Conservation (phyloP, 2,113 vertebrate species). For the Tamias sibiricus region DNA sequence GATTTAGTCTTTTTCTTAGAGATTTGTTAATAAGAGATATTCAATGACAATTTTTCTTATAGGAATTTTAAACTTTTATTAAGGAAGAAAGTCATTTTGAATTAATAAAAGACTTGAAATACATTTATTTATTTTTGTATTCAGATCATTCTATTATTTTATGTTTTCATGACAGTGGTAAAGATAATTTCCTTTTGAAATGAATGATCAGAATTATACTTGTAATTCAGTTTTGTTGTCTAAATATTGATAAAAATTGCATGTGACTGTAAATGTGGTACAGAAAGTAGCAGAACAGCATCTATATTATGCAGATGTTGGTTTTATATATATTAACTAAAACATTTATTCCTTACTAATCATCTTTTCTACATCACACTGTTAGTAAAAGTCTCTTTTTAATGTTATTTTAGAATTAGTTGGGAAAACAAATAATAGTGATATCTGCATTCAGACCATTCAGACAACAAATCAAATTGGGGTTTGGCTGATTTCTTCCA, state of each 20-base stretch:
- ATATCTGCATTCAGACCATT: not conserved
- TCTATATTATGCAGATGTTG: not conserved
- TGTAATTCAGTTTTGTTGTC: not conserved
- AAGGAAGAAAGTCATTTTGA: not conserved
- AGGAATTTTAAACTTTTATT: not conserved
- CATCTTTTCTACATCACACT: not conserved
- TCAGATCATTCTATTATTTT: not conserved
- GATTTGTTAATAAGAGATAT: not conserved
- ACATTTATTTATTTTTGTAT: not conserved
- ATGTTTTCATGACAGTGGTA: not conserved
- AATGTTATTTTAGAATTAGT: not conserved
- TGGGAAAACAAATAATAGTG: not conserved
- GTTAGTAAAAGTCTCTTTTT: not conserved
- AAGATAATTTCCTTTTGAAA: not conserved
- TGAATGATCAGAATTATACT: not conserved
- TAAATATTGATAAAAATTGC: not conserved
- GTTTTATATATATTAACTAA: not conserved
- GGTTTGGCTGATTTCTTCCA: not conserved
- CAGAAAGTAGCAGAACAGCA: no score
- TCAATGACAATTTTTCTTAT: not conserved
- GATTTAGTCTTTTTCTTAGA: constrained; percentile 9
- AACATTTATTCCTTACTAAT: not conserved
- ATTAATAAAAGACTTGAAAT: not conserved
- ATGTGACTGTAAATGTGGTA: no score
- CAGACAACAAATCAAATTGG: not conserved